A percentile compares a stretch with the other conserved stretches of the same genome.
Conservation (phyloP, 2,888 invertebrate genomes). For the Hirtodrosophila histrioides region DNA sequence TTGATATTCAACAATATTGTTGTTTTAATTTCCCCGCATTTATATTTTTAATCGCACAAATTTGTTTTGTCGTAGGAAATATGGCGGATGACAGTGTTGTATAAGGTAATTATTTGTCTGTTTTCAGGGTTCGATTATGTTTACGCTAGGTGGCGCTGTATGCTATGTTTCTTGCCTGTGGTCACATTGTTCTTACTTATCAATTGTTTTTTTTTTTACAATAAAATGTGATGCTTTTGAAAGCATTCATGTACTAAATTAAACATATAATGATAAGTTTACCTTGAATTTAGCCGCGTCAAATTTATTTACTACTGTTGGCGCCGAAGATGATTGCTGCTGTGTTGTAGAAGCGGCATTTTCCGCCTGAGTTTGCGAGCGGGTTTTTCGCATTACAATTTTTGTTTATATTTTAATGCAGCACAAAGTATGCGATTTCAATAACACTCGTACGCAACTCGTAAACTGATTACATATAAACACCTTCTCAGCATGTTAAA, state of each 20-base stretch:
- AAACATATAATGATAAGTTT: constrained; percentile 4
- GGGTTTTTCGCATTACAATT: constrained; percentile 83
- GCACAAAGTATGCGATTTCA: constrained; percentile 47
- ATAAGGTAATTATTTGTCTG: constrained; percentile 2
- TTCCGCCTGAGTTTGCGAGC: constrained; percentile 84
- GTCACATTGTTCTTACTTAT: constrained; percentile 61
- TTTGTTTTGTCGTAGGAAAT: constrained; percentile 76
- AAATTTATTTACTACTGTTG: constrained; percentile 54
- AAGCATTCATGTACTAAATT: constrained; percentile 24
- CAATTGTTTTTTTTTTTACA: constrained; percentile 50
- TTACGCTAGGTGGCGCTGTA: constrained; percentile 39
- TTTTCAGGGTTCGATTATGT: constrained; percentile 9
- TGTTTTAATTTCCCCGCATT: constrained; percentile 45
- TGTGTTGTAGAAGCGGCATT: constrained; percentile 73
- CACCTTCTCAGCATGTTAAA: constrained; percentile 39
- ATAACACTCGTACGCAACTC: constrained; percentile 16
- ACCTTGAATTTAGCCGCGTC: constrained; percentile 69
- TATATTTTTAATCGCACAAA: constrained; percentile 61
- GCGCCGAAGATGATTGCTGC: constrained; percentile 48
- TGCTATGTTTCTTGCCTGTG: constrained; percentile 31
- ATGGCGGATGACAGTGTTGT: constrained; percentile 73
- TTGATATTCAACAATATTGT: constrained; percentile 28
- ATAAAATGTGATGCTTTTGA: constrained; percentile 27
- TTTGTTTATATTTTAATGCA: constrained; percentile 34
- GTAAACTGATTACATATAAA: constrained; percentile 26